Evolutionary conservation across 2,888 invertebrate species (phyloP).

Genomic region (Magallana nippona): DNA sequence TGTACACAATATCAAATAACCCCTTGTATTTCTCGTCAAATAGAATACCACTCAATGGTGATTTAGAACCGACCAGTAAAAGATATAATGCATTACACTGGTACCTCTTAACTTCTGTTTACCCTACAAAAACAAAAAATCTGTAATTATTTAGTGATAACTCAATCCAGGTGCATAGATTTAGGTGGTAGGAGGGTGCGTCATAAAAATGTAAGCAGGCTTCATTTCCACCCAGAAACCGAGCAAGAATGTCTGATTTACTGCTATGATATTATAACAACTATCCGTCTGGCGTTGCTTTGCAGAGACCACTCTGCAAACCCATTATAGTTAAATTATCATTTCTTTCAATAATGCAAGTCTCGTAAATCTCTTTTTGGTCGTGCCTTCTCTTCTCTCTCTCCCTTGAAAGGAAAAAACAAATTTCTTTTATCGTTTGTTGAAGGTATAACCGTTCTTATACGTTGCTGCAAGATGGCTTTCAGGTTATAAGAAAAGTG

Average conservation of each 20-base stretch:
- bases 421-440: constrained; percentile 7
- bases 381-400: neutral
- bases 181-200: constrained; percentile 11
- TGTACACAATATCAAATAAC: constrained; percentile 7
- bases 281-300: constrained; percentile 7
- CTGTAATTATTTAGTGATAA: constrained; percentile 31
- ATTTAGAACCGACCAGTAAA: neutral
- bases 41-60: constrained; percentile 30
- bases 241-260: neutral
- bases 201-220: neutral
- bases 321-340: constrained; percentile 29
- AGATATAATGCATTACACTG: constrained; percentile 25
- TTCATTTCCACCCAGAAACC: neutral
- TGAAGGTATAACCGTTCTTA: constrained; percentile 12
- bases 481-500: constrained; percentile 17
- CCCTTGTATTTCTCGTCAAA: constrained; percentile 20
- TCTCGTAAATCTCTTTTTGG: neutral
- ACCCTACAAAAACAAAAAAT: constrained; percentile 15
- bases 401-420: neutral
- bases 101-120: constrained; percentile 25
- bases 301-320: constrained; percentile 18
- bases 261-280: constrained; percentile 8
- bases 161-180: constrained; percentile 10
- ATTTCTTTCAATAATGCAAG: constrained; percentile 3
- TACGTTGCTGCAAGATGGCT: neutral